phyloP scores from a whole-genome alignment of 2,888 invertebrate species.

The Orthosia gothica region DNA sequence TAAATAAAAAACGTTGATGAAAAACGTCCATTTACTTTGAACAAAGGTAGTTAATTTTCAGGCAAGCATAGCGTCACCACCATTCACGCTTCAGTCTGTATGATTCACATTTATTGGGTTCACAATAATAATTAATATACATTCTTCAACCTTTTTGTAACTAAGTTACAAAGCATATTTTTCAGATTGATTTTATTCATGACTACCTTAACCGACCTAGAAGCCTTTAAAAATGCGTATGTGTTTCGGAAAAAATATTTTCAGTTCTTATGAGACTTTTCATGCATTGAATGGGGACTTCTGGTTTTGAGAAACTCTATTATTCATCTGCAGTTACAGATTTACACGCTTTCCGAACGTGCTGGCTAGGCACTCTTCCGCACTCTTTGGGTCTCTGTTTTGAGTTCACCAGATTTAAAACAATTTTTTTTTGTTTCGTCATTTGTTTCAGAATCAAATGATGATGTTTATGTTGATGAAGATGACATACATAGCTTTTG shows the following conservation, averaged over 20 bases:
- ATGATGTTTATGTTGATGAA: neutral
- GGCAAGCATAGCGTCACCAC: slow-evolving; percentile 2
- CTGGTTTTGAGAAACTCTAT: no score
- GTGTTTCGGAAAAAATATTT: neutral
- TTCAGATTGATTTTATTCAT: slow-evolving; percentile 1
- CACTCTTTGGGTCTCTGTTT: neutral
- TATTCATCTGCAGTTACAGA: neutral
- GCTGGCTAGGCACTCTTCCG: no score
- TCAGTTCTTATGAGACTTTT: neutral
- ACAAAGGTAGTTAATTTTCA: slow-evolving; percentile 25
- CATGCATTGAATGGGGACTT: neutral
- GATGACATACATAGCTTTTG: neutral
- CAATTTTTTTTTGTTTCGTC: no score
- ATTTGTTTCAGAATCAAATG: neutral
- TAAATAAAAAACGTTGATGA: no score
- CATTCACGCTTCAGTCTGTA: neutral
- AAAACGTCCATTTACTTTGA: slow-evolving; percentile 28
- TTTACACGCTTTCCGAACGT: neutral
- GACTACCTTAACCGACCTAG: no score
- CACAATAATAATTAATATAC: slow-evolving; percentile 31
- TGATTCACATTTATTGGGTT: slow-evolving; percentile 25
- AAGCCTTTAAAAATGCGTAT: neutral
- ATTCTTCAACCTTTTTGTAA: slow-evolving; percentile 17
- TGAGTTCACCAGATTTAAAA: neutral
- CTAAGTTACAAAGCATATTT: neutral